Percentiles rank a stretch among this genome's conserved stretches.
Evolutionary conservation across 1,140 invertebrate genomes (phyloP).

Genomic region (Lepidurus packardi): DNA sequence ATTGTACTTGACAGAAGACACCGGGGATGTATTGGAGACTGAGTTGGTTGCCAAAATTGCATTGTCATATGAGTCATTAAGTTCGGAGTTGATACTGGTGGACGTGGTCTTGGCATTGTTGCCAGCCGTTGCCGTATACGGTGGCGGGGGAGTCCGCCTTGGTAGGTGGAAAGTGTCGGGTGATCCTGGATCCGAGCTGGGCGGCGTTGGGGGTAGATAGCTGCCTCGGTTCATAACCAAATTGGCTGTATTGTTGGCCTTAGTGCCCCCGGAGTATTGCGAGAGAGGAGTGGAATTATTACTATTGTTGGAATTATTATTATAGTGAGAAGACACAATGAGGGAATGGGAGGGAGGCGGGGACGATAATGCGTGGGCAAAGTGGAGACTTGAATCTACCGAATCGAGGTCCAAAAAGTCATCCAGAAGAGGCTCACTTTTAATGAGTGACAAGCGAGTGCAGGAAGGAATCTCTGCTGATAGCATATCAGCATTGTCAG

Average conservation of each 20-base stretch:
- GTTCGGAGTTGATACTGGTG: constrained; percentile 40
- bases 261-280: neutral
- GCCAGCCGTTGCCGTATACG: constrained; percentile 43
- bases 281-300: neutral
- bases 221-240: constrained; percentile 23
- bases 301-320: neutral
- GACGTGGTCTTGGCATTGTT: constrained; percentile 43
- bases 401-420: constrained; percentile 22
- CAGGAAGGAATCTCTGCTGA: constrained; percentile 26
- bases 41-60: constrained; percentile 37
- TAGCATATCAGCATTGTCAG: constrained; percentile 80
- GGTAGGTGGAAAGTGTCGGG: constrained; percentile 27
- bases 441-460: constrained; percentile 29
- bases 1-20: constrained; percentile 63
- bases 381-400: constrained; percentile 5
- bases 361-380: constrained; percentile 24
- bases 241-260: neutral
- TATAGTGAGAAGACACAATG: neutral
- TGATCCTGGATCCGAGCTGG: constrained; percentile 41
- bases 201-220: constrained; percentile 42
- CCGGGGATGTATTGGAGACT: constrained; percentile 44
- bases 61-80: constrained; percentile 40
- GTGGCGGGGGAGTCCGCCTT: constrained; percentile 31
- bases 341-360: neutral
- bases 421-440: constrained; percentile 34